Evolutionary conservation across 2,797 vertebrate species (phyloP), one percentile per base, ranked within the genome.

Genomic region (Remorina albescens): DNA sequence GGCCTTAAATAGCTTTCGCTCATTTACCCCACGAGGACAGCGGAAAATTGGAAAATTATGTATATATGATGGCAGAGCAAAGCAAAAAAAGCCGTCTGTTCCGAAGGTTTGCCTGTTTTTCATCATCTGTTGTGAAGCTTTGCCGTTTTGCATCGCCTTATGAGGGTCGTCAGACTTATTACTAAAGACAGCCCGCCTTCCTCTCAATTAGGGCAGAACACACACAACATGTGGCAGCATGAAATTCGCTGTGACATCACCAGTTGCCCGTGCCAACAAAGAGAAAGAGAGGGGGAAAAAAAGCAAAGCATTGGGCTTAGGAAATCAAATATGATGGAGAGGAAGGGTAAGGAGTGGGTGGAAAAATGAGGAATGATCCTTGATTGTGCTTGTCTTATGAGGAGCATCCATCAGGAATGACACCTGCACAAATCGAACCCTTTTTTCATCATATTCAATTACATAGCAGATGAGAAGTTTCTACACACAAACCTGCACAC

Each of bases 311-410:
- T 84, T 77, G 67, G 72, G 71, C 77, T 71, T 63, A 65, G 77
- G 83, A 82, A 87, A 83, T 74, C 86, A 73, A 86, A 87, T 77
- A 85, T 85, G 90, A 90, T 85, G 74, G 86, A 81, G 81, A 84
- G 78, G 80, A 87, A 84, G 76, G 73, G 76, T 76, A 78, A 87
- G 59, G 85, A 86, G 91, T 85, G 84, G 86, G 87, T 83, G 86
- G 82, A 87, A 85, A 86, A 85, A 87, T 94, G 92, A 94, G 88
- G 89, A 92, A 94, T 93, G 93, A 93, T 92, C 79, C 82, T 70
- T 91, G 90, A 94, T 89, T 89, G 90, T 89, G 80, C 84, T 83
- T 75, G 88, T 91, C 90, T 94, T 95, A 94, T 95, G 94, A 95
- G 91, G 89, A 82, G 84, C 90, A 95, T 94, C 93, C 93, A 94